Evolutionary conservation across 2,113 vertebrate species (phyloP).

Genomic region (Solea senegalensis): DNA sequence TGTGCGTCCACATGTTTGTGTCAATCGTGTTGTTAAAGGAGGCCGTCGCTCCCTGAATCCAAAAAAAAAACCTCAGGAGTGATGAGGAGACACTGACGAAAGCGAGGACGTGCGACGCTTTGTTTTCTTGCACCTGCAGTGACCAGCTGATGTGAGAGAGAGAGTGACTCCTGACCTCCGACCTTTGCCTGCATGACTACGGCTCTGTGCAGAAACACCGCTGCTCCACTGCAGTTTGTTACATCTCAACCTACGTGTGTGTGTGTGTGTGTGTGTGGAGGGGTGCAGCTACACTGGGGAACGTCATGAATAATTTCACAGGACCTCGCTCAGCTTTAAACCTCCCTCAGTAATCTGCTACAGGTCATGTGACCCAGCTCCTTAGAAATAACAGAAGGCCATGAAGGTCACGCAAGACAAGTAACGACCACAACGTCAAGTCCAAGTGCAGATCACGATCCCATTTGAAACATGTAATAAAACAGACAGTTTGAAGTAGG

Average conservation of each 20-base stretch:
- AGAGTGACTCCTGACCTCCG: conserved; percentile 49
- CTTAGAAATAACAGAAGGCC: conserved; percentile 1
- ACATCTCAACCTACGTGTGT: conserved; percentile 54
- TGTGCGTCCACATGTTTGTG: conserved; percentile 50
- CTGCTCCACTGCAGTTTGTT: conserved; percentile 52
- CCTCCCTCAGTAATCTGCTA: conserved; percentile 9
- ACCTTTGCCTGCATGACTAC: conserved; percentile 65
- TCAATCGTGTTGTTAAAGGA: conserved; percentile 48
- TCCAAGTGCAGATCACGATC: no score
- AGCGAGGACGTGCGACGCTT: conserved; percentile 25
- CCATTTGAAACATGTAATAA: no score
- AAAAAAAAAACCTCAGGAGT: conserved; percentile 33
- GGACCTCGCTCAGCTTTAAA: conserved; percentile 48
- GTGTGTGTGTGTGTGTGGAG: conserved; percentile 33
- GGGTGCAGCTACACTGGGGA: conserved; percentile 48
- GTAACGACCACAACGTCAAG: no score
- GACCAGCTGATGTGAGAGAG: conserved; percentile 33
- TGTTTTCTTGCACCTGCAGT: conserved; percentile 22
- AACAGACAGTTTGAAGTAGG: no score
- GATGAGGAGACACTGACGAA: conserved; percentile 22
- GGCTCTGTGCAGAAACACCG: conserved; percentile 57
- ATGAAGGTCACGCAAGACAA: not conserved
- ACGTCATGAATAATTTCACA: conserved; percentile 50
- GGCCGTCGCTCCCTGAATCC: conserved; percentile 29
- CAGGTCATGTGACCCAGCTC: conserved; percentile 3